These are phyloP conservation scores for Muscicapa striata DNA, from an alignment of 2,797 vertebrate species.

Conservation along the genomic window DNA sequence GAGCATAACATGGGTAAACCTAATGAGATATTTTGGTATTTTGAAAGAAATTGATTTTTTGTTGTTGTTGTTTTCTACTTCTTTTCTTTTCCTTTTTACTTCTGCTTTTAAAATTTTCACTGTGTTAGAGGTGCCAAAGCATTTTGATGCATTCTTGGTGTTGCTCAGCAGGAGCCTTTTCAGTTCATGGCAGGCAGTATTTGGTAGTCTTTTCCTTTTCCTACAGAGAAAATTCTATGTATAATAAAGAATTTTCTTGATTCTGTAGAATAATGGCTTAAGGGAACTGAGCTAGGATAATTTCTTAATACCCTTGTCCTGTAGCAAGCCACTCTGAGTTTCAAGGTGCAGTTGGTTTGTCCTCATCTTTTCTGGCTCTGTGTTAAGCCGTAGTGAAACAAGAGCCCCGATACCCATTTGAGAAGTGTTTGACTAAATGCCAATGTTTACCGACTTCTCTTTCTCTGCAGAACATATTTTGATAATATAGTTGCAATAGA, in stretches of 20 bases:
- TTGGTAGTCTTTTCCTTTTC: not conserved
- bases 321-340: not conserved
- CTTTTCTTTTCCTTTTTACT: not conserved
- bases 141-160: not conserved
- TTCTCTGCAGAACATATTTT: slow-evolving; percentile 94
- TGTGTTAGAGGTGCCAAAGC: not conserved
- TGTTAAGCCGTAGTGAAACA: not conserved
- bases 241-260: not conserved
- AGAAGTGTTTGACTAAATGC: not conserved
- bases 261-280: not conserved
- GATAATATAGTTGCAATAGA: slow-evolving; percentile 99
- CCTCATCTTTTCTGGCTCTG: not conserved
- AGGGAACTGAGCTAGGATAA: not conserved
- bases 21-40: not conserved
- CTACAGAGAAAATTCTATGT: not conserved
- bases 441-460: slow-evolving; percentile 56
- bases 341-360: not conserved
- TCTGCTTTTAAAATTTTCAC: not conserved
- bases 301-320: not conserved
- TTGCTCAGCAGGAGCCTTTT: not conserved
- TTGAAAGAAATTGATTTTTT: not conserved
- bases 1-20: not conserved
- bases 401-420: not conserved
- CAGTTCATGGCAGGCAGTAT: not conserved
- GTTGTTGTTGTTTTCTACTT: not conserved